A percentile compares a stretch with the other conserved stretches of the same genome.
These are phyloP conservation scores for Microdon myrmicae DNA, from an alignment of 2,888 invertebrate species.

Conservation along the genomic window DNA sequence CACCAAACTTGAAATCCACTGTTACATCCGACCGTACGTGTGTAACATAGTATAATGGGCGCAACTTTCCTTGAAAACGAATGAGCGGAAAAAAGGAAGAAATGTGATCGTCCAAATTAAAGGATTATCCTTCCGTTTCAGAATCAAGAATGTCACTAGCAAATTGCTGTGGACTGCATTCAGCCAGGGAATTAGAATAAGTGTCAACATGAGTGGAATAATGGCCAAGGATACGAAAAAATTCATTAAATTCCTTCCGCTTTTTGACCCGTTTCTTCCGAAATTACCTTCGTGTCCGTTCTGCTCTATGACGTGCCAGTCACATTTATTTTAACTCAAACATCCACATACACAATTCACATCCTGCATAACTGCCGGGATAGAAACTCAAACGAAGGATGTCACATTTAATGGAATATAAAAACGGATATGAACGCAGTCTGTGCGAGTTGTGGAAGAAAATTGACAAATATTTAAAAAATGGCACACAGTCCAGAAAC, in stretches of 20 bases:
- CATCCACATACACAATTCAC: neutral
- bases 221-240: slow-evolving; percentile 47
- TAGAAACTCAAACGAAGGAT: slow-evolving; percentile 10
- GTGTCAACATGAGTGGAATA: slow-evolving; percentile 49
- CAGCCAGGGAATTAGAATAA: slow-evolving; percentile 43
- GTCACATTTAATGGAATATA: slow-evolving; percentile 27
- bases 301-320: slow-evolving; percentile 13
- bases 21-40: slow-evolving; percentile 42
- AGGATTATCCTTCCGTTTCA: slow-evolving; percentile 12
- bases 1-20: slow-evolving; percentile 1
- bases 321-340: slow-evolving; percentile 1
- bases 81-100: too few relatives aligned
- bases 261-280: slow-evolving; percentile 25
- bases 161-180: slow-evolving; percentile 31
- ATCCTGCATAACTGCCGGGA: neutral
- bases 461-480: too few relatives aligned
- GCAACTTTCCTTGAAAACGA: slow-evolving; percentile 29
- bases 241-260: slow-evolving; percentile 44
- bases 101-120: slow-evolving; percentile 40
- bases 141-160: neutral
- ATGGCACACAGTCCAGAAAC: too few relatives aligned
- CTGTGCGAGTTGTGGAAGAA: too few relatives aligned
- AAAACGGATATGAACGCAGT: slow-evolving; percentile 22
- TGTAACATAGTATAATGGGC: slow-evolving; percentile 26
- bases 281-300: slow-evolving; percentile 46